Evolutionary conservation across 2,113 vertebrate species (phyloP), one percentile per base, ranked within the genome.

Genomic region (Menura novaehollandiae): DNA sequence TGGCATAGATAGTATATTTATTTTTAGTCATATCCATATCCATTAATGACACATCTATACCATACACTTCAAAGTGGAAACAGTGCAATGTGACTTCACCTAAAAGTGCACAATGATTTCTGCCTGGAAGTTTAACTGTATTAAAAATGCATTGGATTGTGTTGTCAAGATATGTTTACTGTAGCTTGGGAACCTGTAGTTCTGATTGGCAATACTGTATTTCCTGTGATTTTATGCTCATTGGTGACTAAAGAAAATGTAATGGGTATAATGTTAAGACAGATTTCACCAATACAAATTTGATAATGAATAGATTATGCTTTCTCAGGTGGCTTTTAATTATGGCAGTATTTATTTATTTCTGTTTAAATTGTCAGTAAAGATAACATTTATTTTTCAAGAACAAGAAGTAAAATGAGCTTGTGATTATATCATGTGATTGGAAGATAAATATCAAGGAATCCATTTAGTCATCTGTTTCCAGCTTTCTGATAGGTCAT

Each of bases 351-450:
- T 91, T 89, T 93, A 71, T 87, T 90, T 3, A 47, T 87, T 93
- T 94, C 28, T 76, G 23, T 92, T 92, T 39, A 79, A 89, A 55
- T 66, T 76, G 9, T 72, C 17, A 59, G 37, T 87, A 80, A 73
- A 89, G 92, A 79, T 91, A 87, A 87, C 64, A 83, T 86, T 88
- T 91, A 32, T 93, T 91, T 96, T 93, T 87, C 26, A 44, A 49
- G 55, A 94, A 81, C 20, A 78, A 68, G 47, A 80, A 30, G 52
- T 82, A 71, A 94, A 90, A 44, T 84, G 35, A 77, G 35, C 56
- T 88, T 76, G 47, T 56, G 15, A 30, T 72, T 93, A 68, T 49
- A 74, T 74, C 41, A 24, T 86, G 8, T 39, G 17, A 47, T 88
- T 76, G 44, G 26, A 90, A 93, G 41, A 49, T 76, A 82, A 90